A percentile compares a stretch with the other conserved stretches of the same genome.
Conservation (phyloP, 1,140 invertebrate species). For the Euura lappo region DNA sequence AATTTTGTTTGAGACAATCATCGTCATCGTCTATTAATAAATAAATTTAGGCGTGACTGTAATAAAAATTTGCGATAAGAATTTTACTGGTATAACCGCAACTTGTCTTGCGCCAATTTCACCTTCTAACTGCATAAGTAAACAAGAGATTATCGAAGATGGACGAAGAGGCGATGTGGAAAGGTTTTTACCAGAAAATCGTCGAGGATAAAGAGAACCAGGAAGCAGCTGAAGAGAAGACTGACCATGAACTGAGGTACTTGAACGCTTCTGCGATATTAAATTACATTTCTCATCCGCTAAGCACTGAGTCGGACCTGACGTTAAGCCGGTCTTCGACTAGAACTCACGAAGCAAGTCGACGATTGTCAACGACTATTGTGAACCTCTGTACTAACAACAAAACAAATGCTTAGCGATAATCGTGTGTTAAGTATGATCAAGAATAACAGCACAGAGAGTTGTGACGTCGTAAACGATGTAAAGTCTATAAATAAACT, state of each 20-base stretch:
- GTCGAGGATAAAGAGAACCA: constrained; percentile 66
- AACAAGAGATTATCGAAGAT: constrained; percentile 32
- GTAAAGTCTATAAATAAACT: constrained; percentile 1
- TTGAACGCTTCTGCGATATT: constrained; percentile 20
- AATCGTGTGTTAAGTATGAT: not conserved
- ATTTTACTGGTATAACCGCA: not conserved
- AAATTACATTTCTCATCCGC: no score
- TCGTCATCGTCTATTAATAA: not conserved
- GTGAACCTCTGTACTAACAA: no score
- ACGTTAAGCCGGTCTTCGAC: no score
- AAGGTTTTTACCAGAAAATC: constrained; percentile 69
- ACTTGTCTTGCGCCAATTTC: not conserved
- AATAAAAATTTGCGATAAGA: not conserved
- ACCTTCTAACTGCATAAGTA: not conserved
- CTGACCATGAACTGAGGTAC: constrained; percentile 69
- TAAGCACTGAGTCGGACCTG: no score
- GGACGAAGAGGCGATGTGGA: constrained; percentile 77
- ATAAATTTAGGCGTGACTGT: not conserved
- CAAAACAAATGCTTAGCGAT: no score
- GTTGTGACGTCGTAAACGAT: not conserved
- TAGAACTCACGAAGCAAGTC: no score
- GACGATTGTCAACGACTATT: no score
- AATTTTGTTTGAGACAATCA: no score
- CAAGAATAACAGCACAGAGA: not conserved
- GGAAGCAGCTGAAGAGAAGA: constrained; percentile 62